Evolutionary conservation across 2,113 vertebrate species (phyloP).

Genomic region (Cyanistes caeruleus): DNA sequence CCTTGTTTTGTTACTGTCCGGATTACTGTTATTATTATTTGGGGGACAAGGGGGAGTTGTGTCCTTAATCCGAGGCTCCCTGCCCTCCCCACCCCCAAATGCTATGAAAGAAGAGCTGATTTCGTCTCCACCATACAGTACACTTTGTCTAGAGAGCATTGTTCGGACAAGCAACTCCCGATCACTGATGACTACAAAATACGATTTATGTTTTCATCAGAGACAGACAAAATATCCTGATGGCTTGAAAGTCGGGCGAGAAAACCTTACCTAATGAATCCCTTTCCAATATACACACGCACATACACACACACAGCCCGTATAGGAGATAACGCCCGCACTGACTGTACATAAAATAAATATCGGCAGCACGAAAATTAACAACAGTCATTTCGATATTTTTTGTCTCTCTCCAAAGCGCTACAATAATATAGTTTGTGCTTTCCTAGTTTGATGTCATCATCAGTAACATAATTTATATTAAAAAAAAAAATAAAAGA

Average conservation of each 20-base stretch:
- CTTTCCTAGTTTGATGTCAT: not conserved
- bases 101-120: constrained; percentile 29
- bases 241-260: constrained; percentile 3
- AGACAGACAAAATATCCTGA: constrained; percentile 45
- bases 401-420: not conserved
- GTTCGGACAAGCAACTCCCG: constrained; percentile 58
- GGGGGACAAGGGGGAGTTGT: constrained; percentile 23
- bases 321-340: constrained; percentile 8
- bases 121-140: constrained; percentile 52
- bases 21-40: constrained; percentile 46
- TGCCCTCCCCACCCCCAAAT: constrained; percentile 26
- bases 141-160: constrained; percentile 69
- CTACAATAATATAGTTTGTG: not conserved
- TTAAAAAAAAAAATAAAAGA: not conserved
- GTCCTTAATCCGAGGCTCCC: constrained; percentile 50
- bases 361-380: constrained; percentile 8
- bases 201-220: constrained; percentile 56
- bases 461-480: not conserved
- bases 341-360: not conserved
- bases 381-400: not conserved
- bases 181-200: constrained; percentile 64
- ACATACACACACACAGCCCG: not conserved
- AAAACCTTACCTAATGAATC: constrained; percentile 32
- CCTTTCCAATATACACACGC: not conserved
- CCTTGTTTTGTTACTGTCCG: constrained; percentile 7